Evolutionary conservation across 2,888 invertebrate genomes (phyloP).

Genomic region (Eudasyphora cyanicolor): DNA sequence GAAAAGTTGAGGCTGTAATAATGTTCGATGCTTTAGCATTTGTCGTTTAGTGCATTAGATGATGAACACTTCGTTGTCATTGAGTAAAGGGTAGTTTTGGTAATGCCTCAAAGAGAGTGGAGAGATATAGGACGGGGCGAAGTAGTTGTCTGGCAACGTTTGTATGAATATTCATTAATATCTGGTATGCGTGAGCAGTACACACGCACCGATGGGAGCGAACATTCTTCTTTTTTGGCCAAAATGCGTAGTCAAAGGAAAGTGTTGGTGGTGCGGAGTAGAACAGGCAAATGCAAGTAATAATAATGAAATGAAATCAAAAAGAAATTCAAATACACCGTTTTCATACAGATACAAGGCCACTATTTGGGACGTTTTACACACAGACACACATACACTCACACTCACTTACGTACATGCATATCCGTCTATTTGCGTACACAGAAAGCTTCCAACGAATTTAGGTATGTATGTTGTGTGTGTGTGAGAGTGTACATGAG

Average conservation of each 20-base stretch:
- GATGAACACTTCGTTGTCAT: conserved; percentile 66
- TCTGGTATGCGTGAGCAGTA: conserved; percentile 43
- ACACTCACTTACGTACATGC: background rate
- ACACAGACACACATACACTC: conserved; percentile 46
- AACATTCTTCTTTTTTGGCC: no score
- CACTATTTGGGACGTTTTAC: background rate
- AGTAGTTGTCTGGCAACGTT: background rate
- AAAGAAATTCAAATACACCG: conserved; percentile 54
- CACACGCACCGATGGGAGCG: conserved; percentile 40
- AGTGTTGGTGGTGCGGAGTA: conserved; percentile 51
- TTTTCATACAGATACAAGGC: conserved; percentile 52
- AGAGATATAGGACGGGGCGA: conserved; percentile 29
- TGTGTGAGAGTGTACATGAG: background rate
- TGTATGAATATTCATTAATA: background rate
- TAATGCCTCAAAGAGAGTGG: conserved; percentile 60
- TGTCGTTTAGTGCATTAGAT: conserved; percentile 51
- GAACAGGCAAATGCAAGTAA: conserved; percentile 53
- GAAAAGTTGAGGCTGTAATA: conserved; percentile 35
- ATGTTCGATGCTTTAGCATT: conserved; percentile 18
- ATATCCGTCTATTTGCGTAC: no score
- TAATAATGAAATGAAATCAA: conserved; percentile 35
- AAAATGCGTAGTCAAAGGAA: conserved; percentile 50
- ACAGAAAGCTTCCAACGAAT: background rate
- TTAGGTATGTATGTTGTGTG: background rate
- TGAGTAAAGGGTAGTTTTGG: conserved; percentile 69